Conservation (phyloP, 2,113 vertebrate genomes). For the Uropsilus gracilis region DNA sequence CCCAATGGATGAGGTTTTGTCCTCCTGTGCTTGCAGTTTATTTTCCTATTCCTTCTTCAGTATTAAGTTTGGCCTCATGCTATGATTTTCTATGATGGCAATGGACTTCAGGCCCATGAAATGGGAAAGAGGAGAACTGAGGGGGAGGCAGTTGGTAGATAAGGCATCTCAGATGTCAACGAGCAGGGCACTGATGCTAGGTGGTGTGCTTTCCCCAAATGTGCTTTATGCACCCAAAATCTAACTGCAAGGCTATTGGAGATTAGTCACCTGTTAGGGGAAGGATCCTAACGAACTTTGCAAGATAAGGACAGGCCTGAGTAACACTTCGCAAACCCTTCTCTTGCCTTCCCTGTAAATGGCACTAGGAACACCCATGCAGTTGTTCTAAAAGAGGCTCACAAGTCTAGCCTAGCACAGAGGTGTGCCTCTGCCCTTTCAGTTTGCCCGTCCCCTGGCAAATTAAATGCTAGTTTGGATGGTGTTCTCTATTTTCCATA, state of each 20-base stretch:
- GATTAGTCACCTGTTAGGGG: not conserved
- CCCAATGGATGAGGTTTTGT: not conserved
- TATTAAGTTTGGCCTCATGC: not conserved
- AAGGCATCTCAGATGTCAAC: not conserved
- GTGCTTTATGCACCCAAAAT: not conserved
- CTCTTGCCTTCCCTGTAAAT: not conserved
- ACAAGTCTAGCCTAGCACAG: not conserved
- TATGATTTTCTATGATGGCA: not conserved
- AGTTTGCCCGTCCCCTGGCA: not conserved
- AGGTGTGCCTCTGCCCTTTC: not conserved
- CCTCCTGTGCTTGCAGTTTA: not conserved
- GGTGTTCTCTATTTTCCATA: not conserved
- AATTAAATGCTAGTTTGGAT: not conserved
- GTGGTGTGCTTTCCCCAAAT: not conserved
- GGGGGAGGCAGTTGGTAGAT: not conserved
- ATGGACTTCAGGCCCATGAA: not conserved
- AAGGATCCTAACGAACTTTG: not conserved
- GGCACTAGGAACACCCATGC: not conserved
- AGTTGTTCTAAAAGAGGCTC: not conserved
- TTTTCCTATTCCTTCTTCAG: slow-evolving; percentile 18
- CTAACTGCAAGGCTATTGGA: not conserved
- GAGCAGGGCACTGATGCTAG: not conserved
- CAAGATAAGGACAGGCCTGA: not conserved
- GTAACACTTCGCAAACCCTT: not conserved
- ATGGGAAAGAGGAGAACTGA: not conserved